These are phyloP conservation scores for Tapirus indicus DNA, from an alignment of 2,797 vertebrate genomes.

Conservation along the genomic window DNA sequence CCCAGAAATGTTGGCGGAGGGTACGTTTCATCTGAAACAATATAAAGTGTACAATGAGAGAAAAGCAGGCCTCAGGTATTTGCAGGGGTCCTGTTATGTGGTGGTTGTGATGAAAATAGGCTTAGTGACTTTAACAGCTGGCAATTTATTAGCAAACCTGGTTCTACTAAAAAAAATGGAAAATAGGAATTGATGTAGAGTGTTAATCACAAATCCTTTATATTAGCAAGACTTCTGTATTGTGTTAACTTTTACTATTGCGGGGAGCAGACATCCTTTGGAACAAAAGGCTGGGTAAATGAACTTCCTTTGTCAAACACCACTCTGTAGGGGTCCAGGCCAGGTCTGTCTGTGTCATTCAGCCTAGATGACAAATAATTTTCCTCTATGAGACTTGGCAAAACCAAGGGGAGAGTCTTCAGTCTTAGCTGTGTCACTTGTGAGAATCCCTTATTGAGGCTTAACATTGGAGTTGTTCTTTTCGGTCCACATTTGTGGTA, in stretches of 20 bases:
- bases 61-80: conserved; percentile 77
- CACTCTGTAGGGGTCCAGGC: background rate
- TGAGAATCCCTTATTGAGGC: background rate
- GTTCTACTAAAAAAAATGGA: conserved; percentile 83
- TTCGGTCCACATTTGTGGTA: background rate
- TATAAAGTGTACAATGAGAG: conserved; percentile 76
- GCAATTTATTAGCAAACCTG: conserved; percentile 84
- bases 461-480: background rate
- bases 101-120: conserved; percentile 83
- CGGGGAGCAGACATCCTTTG: conserved; percentile 67
- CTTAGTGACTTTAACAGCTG: conserved; percentile 87
- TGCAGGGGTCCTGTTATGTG: conserved; percentile 79
- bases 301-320: conserved; percentile 25
- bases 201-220: conserved; percentile 83
- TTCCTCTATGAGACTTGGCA: background rate
- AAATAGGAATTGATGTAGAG: conserved; percentile 82
- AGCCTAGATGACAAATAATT: background rate
- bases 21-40: conserved; percentile 76
- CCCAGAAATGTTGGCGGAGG: conserved; percentile 54
- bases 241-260: conserved; percentile 80
- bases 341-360: background rate
- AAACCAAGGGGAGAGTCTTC: background rate
- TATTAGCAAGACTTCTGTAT: conserved; percentile 82
- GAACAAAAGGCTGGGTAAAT: background rate
- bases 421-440: background rate